These are phyloP conservation scores for Drosophila ficusphila DNA, from an alignment of 1,140 invertebrate species.

Conservation along the genomic window DNA sequence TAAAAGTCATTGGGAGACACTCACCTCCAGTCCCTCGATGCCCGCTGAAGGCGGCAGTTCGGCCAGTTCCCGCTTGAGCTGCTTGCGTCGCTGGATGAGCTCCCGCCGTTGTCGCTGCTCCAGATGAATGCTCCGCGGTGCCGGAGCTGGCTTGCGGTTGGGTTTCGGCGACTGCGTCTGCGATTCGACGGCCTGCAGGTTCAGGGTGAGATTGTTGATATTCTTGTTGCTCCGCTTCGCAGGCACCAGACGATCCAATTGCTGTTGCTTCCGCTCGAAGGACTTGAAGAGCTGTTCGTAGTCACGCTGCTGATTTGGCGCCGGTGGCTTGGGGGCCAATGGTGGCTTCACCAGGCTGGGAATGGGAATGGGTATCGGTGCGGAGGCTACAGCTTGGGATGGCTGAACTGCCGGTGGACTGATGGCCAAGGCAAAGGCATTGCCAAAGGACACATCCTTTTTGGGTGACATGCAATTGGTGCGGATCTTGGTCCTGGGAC, in stretches of 20 bases:
- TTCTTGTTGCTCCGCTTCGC: slow-evolving; percentile 73
- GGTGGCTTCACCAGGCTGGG: slow-evolving; percentile 50
- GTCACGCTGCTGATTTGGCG: slow-evolving; percentile 65
- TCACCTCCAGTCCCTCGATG: slow-evolving; percentile 35
- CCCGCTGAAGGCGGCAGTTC: slow-evolving; percentile 35
- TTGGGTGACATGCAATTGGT: slow-evolving; percentile 83
- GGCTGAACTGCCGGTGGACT: background rate
- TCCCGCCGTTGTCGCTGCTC: slow-evolving; percentile 84
- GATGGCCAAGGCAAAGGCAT: slow-evolving; percentile 43
- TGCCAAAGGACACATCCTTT: slow-evolving; percentile 68
- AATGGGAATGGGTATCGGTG: slow-evolving; percentile 4
- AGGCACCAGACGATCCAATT: slow-evolving; percentile 40
- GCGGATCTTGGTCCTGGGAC: slow-evolving; percentile 81
- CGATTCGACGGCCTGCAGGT: slow-evolving; percentile 43
- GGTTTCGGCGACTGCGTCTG: slow-evolving; percentile 54
- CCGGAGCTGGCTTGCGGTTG: slow-evolving; percentile 72
- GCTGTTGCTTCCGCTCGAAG: slow-evolving; percentile 80
- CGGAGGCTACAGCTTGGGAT: background rate
- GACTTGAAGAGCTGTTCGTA: slow-evolving; percentile 82
- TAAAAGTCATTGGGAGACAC: background rate
- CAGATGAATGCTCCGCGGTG: slow-evolving; percentile 85
- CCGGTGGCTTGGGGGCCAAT: slow-evolving; percentile 57
- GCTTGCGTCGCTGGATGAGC: slow-evolving; percentile 84
- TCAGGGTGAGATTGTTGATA: slow-evolving; percentile 80
- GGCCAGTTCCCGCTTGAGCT: slow-evolving; percentile 58